Percentiles rank a stretch among this genome's conserved stretches.
phyloP scores from a whole-genome alignment of 2,888 invertebrate genomes.

The Hydropsyche betteni region DNA sequence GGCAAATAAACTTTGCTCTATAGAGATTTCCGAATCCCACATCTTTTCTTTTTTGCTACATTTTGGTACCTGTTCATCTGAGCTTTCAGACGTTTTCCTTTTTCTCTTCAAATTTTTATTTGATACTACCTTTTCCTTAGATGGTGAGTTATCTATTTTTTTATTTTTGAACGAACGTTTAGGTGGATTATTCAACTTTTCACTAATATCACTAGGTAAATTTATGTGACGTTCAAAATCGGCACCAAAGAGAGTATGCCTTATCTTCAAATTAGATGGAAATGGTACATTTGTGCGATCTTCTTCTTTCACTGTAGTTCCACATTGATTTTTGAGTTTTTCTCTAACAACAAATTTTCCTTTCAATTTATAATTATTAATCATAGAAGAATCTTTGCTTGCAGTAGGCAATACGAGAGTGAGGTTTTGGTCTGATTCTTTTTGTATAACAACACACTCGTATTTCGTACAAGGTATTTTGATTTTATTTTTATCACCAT shows the following conservation, averaged over 20 bases:
- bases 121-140: constrained; percentile 6
- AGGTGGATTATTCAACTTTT: constrained; percentile 42
- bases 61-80: constrained; percentile 4
- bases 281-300: constrained; percentile 38
- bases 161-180: constrained; percentile 33
- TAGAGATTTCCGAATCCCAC: constrained; percentile 45
- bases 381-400: constrained; percentile 18
- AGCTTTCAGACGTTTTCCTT: constrained; percentile 9
- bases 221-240: constrained; percentile 43
- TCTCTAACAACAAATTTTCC: constrained; percentile 45
- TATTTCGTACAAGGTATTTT: constrained; percentile 42
- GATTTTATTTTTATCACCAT: constrained; percentile 45
- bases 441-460: constrained; percentile 42
- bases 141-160: constrained; percentile 19
- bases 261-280: constrained; percentile 46
- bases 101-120: constrained; percentile 31
- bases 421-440: constrained; percentile 29
- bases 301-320: constrained; percentile 36
- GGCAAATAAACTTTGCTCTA: constrained; percentile 48
- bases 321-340: constrained; percentile 36
- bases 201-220: constrained; percentile 37
- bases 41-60: constrained; percentile 42
- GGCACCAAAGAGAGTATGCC: constrained; percentile 47
- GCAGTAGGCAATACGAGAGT: constrained; percentile 39
- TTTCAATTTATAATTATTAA: constrained; percentile 35